Percentiles rank a stretch among this genome's conserved stretches.
Evolutionary conservation across 1,140 invertebrate species (phyloP).

Genomic region (Philaenus spumarius): DNA sequence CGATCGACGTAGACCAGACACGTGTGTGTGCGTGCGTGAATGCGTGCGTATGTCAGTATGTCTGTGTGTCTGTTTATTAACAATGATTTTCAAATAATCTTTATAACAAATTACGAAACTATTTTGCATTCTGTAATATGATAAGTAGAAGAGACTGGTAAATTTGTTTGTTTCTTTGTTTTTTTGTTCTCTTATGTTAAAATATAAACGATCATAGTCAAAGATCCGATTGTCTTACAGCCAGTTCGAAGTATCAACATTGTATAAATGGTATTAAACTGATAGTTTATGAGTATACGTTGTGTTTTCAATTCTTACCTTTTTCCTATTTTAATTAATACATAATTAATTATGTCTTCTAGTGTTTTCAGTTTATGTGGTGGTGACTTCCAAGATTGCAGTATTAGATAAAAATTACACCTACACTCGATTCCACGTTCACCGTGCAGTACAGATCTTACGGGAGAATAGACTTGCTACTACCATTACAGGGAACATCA

Average conservation of each 20-base stretch:
- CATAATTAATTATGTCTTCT: too few species aligned
- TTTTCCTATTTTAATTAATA: too few species aligned
- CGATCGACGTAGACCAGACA: background rate
- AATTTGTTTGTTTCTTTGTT: slow-evolving; percentile 10
- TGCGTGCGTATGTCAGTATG: background rate
- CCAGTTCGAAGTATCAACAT: slow-evolving; percentile 20
- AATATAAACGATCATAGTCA: background rate
- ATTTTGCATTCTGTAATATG: slow-evolving; percentile 4
- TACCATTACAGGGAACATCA: too few species aligned
- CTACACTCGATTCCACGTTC: too few species aligned
- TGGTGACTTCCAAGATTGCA: too few species aligned
- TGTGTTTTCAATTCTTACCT: too few species aligned
- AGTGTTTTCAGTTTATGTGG: too few species aligned
- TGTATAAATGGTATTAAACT: slow-evolving; percentile 34
- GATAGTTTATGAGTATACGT: slow-evolving; percentile 31
- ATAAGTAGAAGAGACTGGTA: slow-evolving; percentile 10
- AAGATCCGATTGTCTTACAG: too few species aligned
- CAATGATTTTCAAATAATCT: slow-evolving; percentile 3
- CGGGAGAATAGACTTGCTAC: too few species aligned
- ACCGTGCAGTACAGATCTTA: too few species aligned
- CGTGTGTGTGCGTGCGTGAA: slow-evolving; percentile 9
- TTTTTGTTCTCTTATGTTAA: slow-evolving; percentile 7
- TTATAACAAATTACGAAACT: slow-evolving; percentile 11
- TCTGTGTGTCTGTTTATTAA: background rate
- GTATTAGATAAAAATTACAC: too few species aligned